A percentile compares a stretch with the other conserved stretches of the same genome.
These are phyloP conservation scores for Sorex araneus DNA, from an alignment of 2,113 vertebrate species.

Conservation along the genomic window DNA sequence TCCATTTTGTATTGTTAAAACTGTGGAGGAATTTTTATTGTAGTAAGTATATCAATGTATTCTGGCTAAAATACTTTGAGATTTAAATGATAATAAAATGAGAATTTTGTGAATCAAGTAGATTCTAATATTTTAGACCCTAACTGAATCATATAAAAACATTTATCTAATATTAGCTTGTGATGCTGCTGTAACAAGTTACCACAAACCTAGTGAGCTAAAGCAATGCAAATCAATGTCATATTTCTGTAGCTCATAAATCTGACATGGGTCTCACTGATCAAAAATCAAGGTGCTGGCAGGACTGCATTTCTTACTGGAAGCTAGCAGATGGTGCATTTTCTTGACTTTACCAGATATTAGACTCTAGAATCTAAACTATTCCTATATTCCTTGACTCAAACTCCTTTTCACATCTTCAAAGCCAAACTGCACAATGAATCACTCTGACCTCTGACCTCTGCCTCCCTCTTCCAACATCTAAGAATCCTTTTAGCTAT, in stretches of 20 bases:
- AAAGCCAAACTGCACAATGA: neutral
- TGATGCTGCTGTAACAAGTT: neutral
- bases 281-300: neutral
- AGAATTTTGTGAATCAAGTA: neutral
- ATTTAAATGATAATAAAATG: conserved; percentile 46
- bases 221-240: neutral
- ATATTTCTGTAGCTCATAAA: neutral
- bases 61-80: conserved; percentile 56
- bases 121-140: neutral
- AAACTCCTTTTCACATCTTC: neutral
- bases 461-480: neutral
- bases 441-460: neutral
- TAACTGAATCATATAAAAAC: neutral
- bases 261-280: neutral
- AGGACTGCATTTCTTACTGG: neutral
- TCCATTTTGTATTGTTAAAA: conserved; percentile 55
- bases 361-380: neutral
- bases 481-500: neutral
- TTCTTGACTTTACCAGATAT: neutral
- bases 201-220: neutral
- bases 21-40: neutral
- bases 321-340: neutral
- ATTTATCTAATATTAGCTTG: too few species aligned
- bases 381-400: neutral
- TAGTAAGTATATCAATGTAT: conserved; percentile 53